Evolutionary conservation across 1,140 invertebrate genomes (phyloP).

Genomic region (Dermatophagoides farinae): DNA sequence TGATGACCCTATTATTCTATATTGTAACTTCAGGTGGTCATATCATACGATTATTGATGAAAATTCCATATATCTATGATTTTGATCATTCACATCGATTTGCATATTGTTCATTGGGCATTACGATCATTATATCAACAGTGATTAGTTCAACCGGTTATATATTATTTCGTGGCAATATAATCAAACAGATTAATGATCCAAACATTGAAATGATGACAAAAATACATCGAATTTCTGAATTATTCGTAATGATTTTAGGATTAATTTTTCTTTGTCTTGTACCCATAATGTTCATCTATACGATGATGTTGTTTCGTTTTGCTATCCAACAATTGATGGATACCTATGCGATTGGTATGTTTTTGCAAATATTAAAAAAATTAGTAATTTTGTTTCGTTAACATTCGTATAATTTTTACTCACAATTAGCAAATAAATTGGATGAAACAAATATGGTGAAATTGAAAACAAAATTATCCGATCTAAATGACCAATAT

Average conservation of each 20-base stretch:
- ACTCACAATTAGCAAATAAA: neutral
- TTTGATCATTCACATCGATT: neutral
- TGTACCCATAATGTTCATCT: neutral
- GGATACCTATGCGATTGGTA: neutral
- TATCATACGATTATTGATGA: neutral
- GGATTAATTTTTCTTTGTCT: neutral
- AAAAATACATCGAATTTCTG: neutral
- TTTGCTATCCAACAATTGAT: neutral
- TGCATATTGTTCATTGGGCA: neutral
- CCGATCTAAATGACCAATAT: neutral
- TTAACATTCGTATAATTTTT: too few species aligned
- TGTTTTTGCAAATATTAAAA: neutral
- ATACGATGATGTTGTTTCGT: neutral
- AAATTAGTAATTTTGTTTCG: too few species aligned
- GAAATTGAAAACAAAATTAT: neutral
- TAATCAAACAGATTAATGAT: neutral
- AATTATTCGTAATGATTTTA: neutral
- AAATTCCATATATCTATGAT: neutral
- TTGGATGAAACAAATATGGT: neutral
- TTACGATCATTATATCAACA: neutral
- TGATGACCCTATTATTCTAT: neutral
- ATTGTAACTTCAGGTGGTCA: neutral
- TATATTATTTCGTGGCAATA: neutral
- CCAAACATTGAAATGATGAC: neutral
- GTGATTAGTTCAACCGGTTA: neutral